Evolutionary conservation across 2,113 vertebrate genomes (phyloP).

Genomic region (Hippocampus abdominalis): DNA sequence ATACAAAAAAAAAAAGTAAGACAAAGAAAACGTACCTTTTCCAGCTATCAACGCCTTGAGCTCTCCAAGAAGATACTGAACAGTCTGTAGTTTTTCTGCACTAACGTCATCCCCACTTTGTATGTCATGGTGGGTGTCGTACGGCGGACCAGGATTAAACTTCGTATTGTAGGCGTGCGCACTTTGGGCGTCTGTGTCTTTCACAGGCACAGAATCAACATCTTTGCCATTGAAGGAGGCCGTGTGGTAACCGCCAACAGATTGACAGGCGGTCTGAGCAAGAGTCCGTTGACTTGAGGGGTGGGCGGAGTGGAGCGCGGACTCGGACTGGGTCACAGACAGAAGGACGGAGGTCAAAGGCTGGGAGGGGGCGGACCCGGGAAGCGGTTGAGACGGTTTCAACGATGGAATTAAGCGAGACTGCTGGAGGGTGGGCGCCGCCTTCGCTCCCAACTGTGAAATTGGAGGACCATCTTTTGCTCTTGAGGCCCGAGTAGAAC

Average conservation of each 20-base stretch:
- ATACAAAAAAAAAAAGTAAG: not conserved
- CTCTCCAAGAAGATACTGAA: conserved; percentile 79
- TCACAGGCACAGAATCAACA: conserved; percentile 61
- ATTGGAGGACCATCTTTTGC: conserved; percentile 4
- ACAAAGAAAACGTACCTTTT: conserved; percentile 70
- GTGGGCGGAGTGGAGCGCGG: not conserved
- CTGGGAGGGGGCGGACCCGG: not conserved
- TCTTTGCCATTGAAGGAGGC: conserved; percentile 38
- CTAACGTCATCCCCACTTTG: conserved; percentile 10
- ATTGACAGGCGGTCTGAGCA: accelerated
- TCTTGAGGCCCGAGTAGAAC: not conserved
- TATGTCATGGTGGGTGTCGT: not conserved
- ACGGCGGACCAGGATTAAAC: not conserved
- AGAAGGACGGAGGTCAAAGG: not conserved
- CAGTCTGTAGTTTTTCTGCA: conserved; percentile 61
- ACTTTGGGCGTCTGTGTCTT: conserved; percentile 41
- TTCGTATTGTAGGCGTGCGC: not conserved
- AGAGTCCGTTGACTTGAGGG: not conserved
- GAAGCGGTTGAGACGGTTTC: not conserved
- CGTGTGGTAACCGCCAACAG: not conserved
- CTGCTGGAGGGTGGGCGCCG: not conserved
- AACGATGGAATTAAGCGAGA: not conserved
- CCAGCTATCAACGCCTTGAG: conserved; percentile 77
- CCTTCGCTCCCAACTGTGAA: conserved; percentile 19
- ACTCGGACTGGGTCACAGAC: not conserved